Evolutionary conservation across 2,113 vertebrate genomes (phyloP), one percentile per base, ranked within the genome.

Genomic region (Cryptotis parvus): DNA sequence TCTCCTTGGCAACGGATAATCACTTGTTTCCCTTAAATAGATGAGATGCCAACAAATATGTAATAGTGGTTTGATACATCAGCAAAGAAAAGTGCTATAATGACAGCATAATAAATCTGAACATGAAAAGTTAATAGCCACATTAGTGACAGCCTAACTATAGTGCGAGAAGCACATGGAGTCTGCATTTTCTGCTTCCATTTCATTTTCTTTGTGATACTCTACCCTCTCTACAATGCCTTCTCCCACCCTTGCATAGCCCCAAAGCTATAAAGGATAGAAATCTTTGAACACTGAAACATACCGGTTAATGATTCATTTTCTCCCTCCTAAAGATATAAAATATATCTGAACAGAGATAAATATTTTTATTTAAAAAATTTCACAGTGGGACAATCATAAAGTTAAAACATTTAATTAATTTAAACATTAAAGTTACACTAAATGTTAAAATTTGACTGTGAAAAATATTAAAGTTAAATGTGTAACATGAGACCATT

Each of bases 1-100:
- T 98, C 96, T 97, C 98, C 97, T 96, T 97, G 97, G 97, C 95
- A 98, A 98, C 96, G 80, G 90, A 91, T 96, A 97, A 98, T 97
- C 96, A 93, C 96, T 98, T 97, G 92, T 97, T 96, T 97, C 97
- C 90, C 91, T 96, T 96, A 97, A 98, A 97, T 95, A 97, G 97
- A 97, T 96, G 97, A 97, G 96, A 97, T 97, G 96, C 96, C 97
- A 97, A 97, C 97, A 98, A 97, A 97, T 97, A 96, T 91, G 93
- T 92, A 96, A 94, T 95, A 96, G 94, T 83, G 86, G 94, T 84
- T 97, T 96, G 97, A 97, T 97, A 95, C 93, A 97, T 97, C 93
- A 96, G 90, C 93, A 92, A 96, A 89, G 78, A 94, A 97, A 97
- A 97, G 94, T 84, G 91, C 81, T 94, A 16, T 96, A 96, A 95